A percentile compares a stretch with the other conserved stretches of the same genome.
Evolutionary conservation across 2,797 vertebrate species (phyloP).

Genomic region (Sciaenops ocellatus): DNA sequence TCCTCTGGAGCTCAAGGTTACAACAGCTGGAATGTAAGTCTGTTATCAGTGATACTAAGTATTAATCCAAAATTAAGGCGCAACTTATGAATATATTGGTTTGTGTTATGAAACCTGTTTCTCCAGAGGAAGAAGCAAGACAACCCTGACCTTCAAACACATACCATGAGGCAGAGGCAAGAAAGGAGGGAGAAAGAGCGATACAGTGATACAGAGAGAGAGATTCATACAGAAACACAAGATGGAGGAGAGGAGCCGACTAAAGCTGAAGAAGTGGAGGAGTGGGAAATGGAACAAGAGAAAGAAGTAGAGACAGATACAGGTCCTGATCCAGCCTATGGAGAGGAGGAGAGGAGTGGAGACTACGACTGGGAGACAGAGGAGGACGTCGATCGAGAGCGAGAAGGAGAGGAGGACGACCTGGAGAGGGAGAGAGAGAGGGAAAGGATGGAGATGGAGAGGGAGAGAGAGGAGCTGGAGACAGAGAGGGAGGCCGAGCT

Average conservation of each 20-base stretch:
- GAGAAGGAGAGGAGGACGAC: constrained; percentile 66
- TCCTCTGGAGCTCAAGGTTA: constrained; percentile 79
- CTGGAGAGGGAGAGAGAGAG: constrained; percentile 68
- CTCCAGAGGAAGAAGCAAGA: constrained; percentile 68
- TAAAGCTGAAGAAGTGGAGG: constrained; percentile 23
- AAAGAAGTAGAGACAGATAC: constrained; percentile 27
- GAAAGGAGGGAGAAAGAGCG: constrained; percentile 19
- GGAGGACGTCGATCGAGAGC: constrained; percentile 72
- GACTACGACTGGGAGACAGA: constrained; percentile 70
- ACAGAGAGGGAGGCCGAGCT: constrained; percentile 55
- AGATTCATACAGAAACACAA: background rate
- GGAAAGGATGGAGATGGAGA: constrained; percentile 60
- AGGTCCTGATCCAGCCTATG: constrained; percentile 38
- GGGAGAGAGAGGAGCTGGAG: constrained; percentile 60
- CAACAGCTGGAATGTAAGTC: constrained; percentile 81
- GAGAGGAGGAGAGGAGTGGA: constrained; percentile 75
- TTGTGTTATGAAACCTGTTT: constrained; percentile 28
- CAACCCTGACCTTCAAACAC: constrained; percentile 32
- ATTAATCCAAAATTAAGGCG: background rate
- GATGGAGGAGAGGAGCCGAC: constrained; percentile 30
- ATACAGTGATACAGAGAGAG: constrained; percentile 40
- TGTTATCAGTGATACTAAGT: background rate
- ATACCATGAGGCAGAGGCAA: constrained; percentile 20
- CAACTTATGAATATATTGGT: constrained; percentile 11
- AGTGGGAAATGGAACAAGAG: constrained; percentile 34